These are phyloP conservation scores for Torymus aiolomorphi DNA, from an alignment of 2,888 invertebrate species.

Conservation along the genomic window DNA sequence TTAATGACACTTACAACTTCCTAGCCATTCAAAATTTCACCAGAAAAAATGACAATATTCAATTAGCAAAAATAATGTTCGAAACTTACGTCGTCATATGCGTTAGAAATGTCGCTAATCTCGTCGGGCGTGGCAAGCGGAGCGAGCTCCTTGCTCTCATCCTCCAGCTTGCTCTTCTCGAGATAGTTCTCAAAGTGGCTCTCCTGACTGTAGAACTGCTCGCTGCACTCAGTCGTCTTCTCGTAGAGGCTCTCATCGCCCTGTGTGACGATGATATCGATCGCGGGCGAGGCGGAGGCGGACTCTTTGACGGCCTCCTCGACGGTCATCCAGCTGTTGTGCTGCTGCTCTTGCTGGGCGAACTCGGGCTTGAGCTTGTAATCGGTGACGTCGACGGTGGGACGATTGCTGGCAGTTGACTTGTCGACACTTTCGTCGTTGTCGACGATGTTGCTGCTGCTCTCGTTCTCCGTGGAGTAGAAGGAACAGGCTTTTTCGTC, in stretches of 20 bases:
- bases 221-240: constrained; percentile 44
- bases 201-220: constrained; percentile 49
- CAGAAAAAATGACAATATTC: too few relatives aligned
- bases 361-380: constrained; percentile 35
- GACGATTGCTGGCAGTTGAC: background rate
- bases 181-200: constrained; percentile 50
- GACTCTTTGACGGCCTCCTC: constrained; percentile 33
- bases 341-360: constrained; percentile 10
- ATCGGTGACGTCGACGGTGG: constrained; percentile 43
- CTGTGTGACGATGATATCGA: constrained; percentile 20
- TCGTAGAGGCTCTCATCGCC: constrained; percentile 46
- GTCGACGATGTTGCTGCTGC: constrained; percentile 27
- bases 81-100: constrained; percentile 71
- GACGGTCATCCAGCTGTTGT: constrained; percentile 39
- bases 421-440: constrained; percentile 54
- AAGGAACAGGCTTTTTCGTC: constrained; percentile 61
- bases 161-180: constrained; percentile 50
- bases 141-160: constrained; percentile 59
- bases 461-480: constrained; percentile 42
- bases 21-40: too few relatives aligned
- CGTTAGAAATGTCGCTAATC: constrained; percentile 70
- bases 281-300: background rate
- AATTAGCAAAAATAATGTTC: too few relatives aligned
- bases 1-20: too few relatives aligned
- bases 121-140: constrained; percentile 71